Percentiles rank a stretch among this genome's conserved stretches.
phyloP scores from a whole-genome alignment of 1,140 invertebrate genomes.

The Dolichoris vasculosae region DNA sequence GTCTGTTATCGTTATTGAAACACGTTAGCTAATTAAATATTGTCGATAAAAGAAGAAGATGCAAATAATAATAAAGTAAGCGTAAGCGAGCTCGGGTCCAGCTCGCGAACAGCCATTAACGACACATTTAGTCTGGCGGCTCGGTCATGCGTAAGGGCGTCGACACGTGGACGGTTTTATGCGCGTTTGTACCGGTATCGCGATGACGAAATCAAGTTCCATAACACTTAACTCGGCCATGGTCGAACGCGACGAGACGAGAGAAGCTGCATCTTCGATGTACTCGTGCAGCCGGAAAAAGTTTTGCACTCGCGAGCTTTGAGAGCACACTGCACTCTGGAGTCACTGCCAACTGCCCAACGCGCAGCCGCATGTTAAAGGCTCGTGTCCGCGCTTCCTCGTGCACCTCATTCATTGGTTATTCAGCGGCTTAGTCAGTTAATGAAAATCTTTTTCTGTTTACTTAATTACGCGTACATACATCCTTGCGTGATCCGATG shows the following conservation, averaged over 20 bases:
- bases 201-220: slow-evolving; percentile 44
- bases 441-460: not conserved
- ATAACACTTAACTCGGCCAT: slow-evolving; percentile 43
- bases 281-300: slow-evolving; percentile 13
- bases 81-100: too few species aligned
- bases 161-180: not conserved
- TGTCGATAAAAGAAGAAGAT: too few species aligned
- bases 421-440: not conserved
- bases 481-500: not conserved
- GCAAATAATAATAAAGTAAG: too few species aligned
- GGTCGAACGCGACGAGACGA: slow-evolving; percentile 28
- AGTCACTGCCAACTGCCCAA: not conserved
- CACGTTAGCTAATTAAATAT: too few species aligned
- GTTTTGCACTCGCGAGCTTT: not conserved
- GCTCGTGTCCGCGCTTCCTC: not conserved
- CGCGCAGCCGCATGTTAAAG: too few species aligned
- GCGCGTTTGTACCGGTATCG: not conserved
- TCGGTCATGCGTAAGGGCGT: not conserved
- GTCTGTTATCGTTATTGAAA: too few species aligned
- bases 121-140: not conserved
- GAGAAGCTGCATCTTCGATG: not conserved
- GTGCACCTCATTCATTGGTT: not conserved
- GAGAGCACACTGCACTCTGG: not conserved
- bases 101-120: not conserved
- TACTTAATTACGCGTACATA: not conserved